Conservation (phyloP, 2,888 invertebrate species). For the Cryptosula pallasiana region DNA sequence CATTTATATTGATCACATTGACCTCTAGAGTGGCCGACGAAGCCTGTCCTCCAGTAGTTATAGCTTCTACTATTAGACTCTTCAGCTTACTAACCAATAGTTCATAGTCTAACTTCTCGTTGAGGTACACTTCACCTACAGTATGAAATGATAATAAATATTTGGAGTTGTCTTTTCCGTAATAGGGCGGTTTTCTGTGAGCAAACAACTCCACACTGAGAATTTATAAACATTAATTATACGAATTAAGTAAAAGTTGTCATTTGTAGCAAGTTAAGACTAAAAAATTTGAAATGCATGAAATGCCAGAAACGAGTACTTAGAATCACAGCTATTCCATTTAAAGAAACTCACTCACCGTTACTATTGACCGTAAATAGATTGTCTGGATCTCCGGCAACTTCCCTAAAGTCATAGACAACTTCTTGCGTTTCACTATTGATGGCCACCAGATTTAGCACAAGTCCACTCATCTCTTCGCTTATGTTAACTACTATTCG, state of each 20-base stretch:
- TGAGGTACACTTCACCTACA: slow-evolving; percentile 19
- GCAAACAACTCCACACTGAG: too few species aligned
- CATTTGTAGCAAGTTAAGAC: too few species aligned
- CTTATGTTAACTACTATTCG: not conserved
- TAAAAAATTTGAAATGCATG: too few species aligned
- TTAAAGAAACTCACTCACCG: too few species aligned
- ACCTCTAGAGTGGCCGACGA: slow-evolving; percentile 16
- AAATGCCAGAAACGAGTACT: too few species aligned
- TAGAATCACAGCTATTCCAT: too few species aligned
- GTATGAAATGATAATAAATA: not conserved
- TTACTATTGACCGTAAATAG: not conserved
- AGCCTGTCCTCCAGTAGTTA: not conserved
- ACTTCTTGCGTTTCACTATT: not conserved
- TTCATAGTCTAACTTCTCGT: not conserved
- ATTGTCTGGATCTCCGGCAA: slow-evolving; percentile 14
- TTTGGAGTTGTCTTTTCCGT: too few species aligned
- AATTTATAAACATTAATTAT: too few species aligned
- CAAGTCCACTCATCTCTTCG: not conserved
- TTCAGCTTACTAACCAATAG: not conserved
- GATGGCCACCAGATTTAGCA: not conserved
- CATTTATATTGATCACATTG: slow-evolving; percentile 6
- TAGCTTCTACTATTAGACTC: not conserved
- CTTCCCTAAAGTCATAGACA: not conserved
- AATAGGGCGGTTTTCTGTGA: too few species aligned
- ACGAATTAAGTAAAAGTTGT: too few species aligned